Evolutionary conservation across 2,888 invertebrate genomes (phyloP).

Genomic region (Cylloceria caligata): DNA sequence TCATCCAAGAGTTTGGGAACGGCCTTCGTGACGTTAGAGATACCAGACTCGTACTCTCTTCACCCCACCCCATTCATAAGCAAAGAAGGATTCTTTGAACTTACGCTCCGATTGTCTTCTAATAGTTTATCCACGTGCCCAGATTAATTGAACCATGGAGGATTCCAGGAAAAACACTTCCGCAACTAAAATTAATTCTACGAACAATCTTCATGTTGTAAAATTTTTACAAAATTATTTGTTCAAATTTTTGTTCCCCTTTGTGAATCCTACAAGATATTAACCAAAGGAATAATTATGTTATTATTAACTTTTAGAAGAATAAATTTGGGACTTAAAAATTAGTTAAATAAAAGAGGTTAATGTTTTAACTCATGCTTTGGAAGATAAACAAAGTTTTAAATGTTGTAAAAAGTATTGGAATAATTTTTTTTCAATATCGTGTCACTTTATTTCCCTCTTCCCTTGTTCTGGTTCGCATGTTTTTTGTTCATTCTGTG

Average conservation of each 20-base stretch:
- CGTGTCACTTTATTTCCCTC: not conserved
- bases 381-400: not conserved
- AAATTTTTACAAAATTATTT: slow-evolving; percentile 1
- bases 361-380: not conserved
- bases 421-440: not conserved
- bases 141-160: slow-evolving; percentile 25
- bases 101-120: slow-evolving; percentile 48
- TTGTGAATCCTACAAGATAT: slow-evolving; percentile 8
- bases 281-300: too few relatives aligned
- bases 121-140: not conserved
- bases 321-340: too few relatives aligned
- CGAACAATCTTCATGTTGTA: not conserved
- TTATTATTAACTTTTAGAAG: not conserved
- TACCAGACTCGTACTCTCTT: slow-evolving; percentile 48
- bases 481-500: not conserved
- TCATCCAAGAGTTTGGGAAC: slow-evolving; percentile 18
- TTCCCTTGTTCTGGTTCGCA: not conserved
- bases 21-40: slow-evolving; percentile 49
- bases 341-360: too few relatives aligned
- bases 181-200: not conserved
- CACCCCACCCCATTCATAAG: slow-evolving; percentile 1
- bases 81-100: slow-evolving; percentile 48
- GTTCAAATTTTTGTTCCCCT: slow-evolving; percentile 16
- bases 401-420: not conserved
- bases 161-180: slow-evolving; percentile 13